Evolutionary conservation across 2,888 invertebrate species (phyloP).

Genomic region (Macrostomum cliftonense): DNA sequence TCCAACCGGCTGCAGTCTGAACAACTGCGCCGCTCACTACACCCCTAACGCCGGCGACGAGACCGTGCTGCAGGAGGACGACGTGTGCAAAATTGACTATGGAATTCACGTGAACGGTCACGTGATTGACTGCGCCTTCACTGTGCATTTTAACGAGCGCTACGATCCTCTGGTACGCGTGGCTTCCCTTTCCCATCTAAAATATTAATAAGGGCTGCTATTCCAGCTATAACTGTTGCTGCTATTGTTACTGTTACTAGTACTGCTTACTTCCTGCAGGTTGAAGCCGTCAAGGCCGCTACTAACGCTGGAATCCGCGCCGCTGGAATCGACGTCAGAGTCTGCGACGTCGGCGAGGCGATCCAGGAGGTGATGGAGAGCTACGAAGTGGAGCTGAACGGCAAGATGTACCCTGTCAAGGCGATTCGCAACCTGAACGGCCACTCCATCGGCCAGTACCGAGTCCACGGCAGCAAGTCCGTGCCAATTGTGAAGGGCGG

Average conservation of each 20-base stretch:
- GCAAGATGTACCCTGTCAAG: slow-evolving; percentile 76
- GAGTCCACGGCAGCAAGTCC: slow-evolving; percentile 77
- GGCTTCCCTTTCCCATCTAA: too few relatives aligned
- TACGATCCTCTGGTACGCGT: slow-evolving; percentile 60
- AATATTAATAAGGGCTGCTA: too few relatives aligned
- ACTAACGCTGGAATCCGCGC: slow-evolving; percentile 91
- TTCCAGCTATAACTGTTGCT: too few relatives aligned
- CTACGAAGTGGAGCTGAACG: slow-evolving; percentile 88
- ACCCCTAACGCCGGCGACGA: slow-evolving; percentile 94
- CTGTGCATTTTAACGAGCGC: slow-evolving; percentile 80
- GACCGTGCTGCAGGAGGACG: slow-evolving; percentile 78
- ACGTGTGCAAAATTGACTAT: slow-evolving; percentile 96
- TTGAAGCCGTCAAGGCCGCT: slow-evolving; percentile 73
- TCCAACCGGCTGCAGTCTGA: slow-evolving; percentile 93
- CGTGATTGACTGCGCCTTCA: slow-evolving; percentile 97
- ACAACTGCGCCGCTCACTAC: slow-evolving; percentile 97
- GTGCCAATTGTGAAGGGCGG: slow-evolving; percentile 98
- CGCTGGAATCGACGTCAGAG: slow-evolving; percentile 82
- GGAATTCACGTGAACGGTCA: slow-evolving; percentile 85
- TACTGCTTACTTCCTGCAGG: neutral
- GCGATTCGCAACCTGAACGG: slow-evolving; percentile 94
- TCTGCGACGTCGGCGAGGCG: slow-evolving; percentile 83
- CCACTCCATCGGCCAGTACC: slow-evolving; percentile 96
- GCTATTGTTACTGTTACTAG: too few relatives aligned
- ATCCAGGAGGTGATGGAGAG: slow-evolving; percentile 99